phyloP scores from a whole-genome alignment of 2,113 vertebrate genomes.

The Sylvietta virens region DNA sequence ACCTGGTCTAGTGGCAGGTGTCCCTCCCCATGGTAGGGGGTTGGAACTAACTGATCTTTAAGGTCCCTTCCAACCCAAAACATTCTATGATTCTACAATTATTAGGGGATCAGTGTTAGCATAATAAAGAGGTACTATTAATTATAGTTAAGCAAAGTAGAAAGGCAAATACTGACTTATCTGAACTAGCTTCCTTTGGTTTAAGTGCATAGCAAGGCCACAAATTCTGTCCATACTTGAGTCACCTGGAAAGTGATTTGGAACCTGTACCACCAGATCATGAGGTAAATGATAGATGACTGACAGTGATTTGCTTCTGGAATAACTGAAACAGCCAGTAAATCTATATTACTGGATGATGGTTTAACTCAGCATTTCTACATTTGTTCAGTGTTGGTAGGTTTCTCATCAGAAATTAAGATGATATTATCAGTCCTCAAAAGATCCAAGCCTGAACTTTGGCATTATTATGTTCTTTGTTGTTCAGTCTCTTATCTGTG shows the following conservation, averaged over 20 bases:
- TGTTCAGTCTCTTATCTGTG: background rate
- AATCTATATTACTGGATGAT: background rate
- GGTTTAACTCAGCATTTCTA: constrained; percentile 12
- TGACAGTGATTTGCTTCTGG: background rate
- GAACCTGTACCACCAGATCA: background rate
- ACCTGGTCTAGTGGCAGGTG: background rate
- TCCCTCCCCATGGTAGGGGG: background rate
- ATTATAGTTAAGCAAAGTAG: background rate
- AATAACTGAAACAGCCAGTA: background rate
- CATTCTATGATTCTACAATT: background rate
- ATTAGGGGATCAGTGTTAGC: background rate
- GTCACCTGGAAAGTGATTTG: background rate
- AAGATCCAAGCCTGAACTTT: background rate
- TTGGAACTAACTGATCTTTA: background rate
- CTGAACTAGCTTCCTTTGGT: background rate
- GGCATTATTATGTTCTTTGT: background rate
- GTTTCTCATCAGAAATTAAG: constrained; percentile 4
- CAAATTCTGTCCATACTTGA: background rate
- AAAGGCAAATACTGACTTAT: background rate
- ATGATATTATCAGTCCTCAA: background rate
- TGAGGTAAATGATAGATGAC: background rate
- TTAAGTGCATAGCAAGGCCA: background rate
- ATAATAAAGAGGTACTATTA: background rate
- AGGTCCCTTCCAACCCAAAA: background rate
- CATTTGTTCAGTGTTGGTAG: background rate